Conservation (phyloP, 2,797 vertebrate species). For the Brachyalestes nurse region DNA sequence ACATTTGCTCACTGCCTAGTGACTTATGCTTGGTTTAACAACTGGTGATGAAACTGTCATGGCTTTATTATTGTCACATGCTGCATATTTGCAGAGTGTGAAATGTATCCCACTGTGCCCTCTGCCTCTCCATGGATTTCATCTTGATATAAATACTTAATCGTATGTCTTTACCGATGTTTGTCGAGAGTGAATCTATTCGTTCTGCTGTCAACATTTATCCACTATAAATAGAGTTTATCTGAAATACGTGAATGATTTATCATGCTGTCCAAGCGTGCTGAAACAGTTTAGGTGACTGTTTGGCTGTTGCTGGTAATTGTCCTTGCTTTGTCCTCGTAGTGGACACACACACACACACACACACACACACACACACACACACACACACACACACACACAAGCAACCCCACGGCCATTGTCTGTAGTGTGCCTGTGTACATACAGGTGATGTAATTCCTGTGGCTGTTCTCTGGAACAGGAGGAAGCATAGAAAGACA, state of each 20-base stretch:
- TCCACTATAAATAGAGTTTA: not conserved
- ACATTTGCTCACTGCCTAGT: constrained; percentile 16
- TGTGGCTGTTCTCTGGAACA: constrained; percentile 40
- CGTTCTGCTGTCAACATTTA: not conserved
- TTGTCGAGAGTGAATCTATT: not conserved
- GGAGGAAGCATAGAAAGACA: constrained; percentile 49
- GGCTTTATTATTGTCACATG: not conserved
- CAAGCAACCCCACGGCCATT: constrained; percentile 2
- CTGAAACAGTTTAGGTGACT: not conserved
- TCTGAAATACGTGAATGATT: constrained; percentile 5
- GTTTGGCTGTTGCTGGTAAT: constrained; percentile 37
- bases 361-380: constrained; percentile 14
- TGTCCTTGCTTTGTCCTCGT: constrained; percentile 26
- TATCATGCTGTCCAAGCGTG: not conserved
- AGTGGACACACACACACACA: constrained; percentile 25
- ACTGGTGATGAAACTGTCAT: not conserved
- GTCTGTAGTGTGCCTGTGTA: constrained; percentile 29
- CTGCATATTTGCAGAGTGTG: not conserved
- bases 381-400: constrained; percentile 37
- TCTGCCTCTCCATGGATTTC: not conserved
- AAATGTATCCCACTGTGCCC: not conserved
- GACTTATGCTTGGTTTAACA: not conserved
- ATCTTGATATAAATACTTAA: not conserved
- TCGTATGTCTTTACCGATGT: constrained; percentile 6
- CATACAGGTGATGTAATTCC: constrained; percentile 55